A percentile compares a stretch with the other conserved stretches of the same genome.
Conservation (phyloP, 2,797 vertebrate genomes). For the Hydrolagus colliei region DNA sequence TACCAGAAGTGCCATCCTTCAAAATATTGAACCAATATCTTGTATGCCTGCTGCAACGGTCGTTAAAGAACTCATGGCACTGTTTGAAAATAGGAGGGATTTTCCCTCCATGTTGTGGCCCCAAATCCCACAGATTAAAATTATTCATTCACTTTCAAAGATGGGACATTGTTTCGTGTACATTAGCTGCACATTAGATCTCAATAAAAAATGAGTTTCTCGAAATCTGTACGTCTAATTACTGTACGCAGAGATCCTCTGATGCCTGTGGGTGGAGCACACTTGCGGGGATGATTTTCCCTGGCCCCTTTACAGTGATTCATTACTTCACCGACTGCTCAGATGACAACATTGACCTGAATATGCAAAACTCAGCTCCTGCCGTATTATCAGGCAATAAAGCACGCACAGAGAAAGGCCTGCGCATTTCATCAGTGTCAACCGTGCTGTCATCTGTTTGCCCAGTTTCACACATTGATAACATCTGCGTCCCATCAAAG, state of each 20-base stretch:
- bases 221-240: neutral
- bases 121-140: neutral
- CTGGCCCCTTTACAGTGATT: neutral
- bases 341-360: neutral
- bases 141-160: neutral
- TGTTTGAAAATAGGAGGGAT: neutral
- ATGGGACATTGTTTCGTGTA: neutral
- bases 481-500: neutral
- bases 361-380: neutral
- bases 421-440: neutral
- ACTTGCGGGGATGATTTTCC: neutral
- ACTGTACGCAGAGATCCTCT: neutral
- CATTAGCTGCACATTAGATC: neutral
- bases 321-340: neutral
- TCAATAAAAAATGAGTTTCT: neutral
- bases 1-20: too few relatives aligned
- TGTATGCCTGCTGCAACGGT: too few relatives aligned
- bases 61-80: neutral
- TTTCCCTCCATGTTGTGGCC: too few relatives aligned
- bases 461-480: neutral
- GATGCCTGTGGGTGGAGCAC: too few relatives aligned
- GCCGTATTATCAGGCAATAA: neutral
- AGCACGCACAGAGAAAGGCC: neutral
- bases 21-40: neutral
- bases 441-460: neutral